Percentiles rank a stretch among this genome's conserved stretches.
Evolutionary conservation across 2,888 invertebrate genomes (phyloP).

Genomic region (Cacoxenus indagator): DNA sequence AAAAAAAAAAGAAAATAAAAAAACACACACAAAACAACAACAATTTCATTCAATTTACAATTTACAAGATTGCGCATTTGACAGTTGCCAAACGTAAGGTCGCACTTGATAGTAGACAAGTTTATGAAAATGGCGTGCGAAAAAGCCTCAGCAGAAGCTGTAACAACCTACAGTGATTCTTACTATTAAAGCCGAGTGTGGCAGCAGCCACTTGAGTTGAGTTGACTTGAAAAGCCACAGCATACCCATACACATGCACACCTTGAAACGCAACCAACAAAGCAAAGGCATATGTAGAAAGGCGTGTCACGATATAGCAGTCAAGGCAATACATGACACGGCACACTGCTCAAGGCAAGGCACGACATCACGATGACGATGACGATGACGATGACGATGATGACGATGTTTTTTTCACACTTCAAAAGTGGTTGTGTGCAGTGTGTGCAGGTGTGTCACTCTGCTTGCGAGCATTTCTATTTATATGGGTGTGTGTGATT

Average conservation of each 20-base stretch:
- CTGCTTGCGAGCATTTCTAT: too few relatives aligned
- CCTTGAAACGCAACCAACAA: neutral
- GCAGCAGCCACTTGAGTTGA: neutral
- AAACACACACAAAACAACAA: neutral
- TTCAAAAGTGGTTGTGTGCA: too few relatives aligned
- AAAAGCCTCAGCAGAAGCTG: neutral
- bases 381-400: neutral
- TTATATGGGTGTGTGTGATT: neutral
- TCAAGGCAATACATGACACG: neutral
- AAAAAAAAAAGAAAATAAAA: neutral
- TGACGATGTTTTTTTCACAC: constrained; percentile 1
- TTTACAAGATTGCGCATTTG: neutral
- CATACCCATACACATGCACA: neutral
- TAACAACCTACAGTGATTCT: neutral
- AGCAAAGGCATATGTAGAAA: neutral
- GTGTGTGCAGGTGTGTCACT: too few relatives aligned
- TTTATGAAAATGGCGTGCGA: neutral
- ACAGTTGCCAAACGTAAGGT: neutral
- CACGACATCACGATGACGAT: neutral
- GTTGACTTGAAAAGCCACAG: neutral
- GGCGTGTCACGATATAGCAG: neutral
- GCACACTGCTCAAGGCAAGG: too few relatives aligned
- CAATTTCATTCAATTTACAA: too few relatives aligned
- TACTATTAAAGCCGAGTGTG: neutral
- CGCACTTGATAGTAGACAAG: neutral